phyloP scores from a whole-genome alignment of 2,888 invertebrate species.

The Neoaliturus tenellus region DNA sequence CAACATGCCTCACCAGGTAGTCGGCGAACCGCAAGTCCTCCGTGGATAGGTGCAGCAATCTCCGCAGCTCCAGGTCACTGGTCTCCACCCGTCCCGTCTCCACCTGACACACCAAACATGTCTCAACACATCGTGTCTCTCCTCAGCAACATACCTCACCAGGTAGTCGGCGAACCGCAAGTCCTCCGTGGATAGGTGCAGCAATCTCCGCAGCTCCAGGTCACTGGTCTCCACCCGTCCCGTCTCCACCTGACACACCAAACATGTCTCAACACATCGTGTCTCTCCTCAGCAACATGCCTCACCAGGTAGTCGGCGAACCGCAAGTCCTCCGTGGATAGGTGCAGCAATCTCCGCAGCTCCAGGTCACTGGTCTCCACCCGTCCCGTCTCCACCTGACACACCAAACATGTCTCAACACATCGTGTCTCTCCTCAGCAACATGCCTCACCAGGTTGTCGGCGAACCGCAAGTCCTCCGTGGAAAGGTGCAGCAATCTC shows the following conservation, averaged over 20 bases:
- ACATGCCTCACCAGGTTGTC: conserved; percentile 92
- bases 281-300: conserved; percentile 78
- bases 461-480: conserved; percentile 96
- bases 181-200: conserved; percentile 96
- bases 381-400: conserved; percentile 85
- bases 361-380: conserved; percentile 81
- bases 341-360: conserved; percentile 86
- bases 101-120: conserved; percentile 73
- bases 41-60: conserved; percentile 91
- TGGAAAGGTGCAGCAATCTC: conserved; percentile 90
- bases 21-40: conserved; percentile 98
- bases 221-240: conserved; percentile 81
- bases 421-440: conserved; percentile 79
- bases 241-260: conserved; percentile 80
- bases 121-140: conserved; percentile 81
- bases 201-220: conserved; percentile 85
- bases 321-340: conserved; percentile 95
- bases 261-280: conserved; percentile 82
- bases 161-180: conserved; percentile 96
- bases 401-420: conserved; percentile 81
- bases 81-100: conserved; percentile 84
- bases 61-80: conserved; percentile 84
- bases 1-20: conserved; percentile 87
- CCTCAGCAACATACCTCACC: conserved; percentile 82
- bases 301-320: conserved; percentile 96